Base-by-base conservation (phyloP, 2,888 invertebrate species). In the Acanthoscelides obtectus region DNA sequence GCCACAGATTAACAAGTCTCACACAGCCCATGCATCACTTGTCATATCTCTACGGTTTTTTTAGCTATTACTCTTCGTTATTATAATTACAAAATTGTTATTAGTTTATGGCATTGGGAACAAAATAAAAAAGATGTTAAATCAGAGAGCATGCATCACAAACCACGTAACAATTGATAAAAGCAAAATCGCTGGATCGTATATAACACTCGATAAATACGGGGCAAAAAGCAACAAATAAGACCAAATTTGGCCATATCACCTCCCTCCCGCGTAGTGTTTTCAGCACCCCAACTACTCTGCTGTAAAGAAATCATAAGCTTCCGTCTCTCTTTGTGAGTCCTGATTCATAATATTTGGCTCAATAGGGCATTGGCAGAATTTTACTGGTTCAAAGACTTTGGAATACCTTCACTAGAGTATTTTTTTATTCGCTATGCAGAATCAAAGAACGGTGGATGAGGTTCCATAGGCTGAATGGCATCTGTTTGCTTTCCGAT, bases 351-450 rank as follows among this genome's bases (percentile, higher is more conserved):
- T 68, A 63, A 73, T 74, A 76, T 77, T 69, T 79, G 74, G 79
- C 76, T 80, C 80, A 81, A 79, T 81, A 75, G 82, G 81, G 79
- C 80, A 81, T 76, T 80, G 75, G 79, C 45, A 12, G 45, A 45
- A 45, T 1, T n/a, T 45, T 6, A 45, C 45, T 45, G 17, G 45
- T 45, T 45, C 45, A 45, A 45, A 45, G 45, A 45, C 17, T 45
- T 12, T 12, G 17, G 3, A 45, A 45, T 45, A 45, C 17, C 17
- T 45, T 45, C 5, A 6, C 45, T 17, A 45, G 45, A 45, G 45
- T 45, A 45, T 4, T 45, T 12, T 45, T 12, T 12, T n/a, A n/a
- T n/a, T n/a, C n/a, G n/a, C n/a, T n/a, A n/a, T n/a, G n/a, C n/a
- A n/a, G n/a, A n/a, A n/a, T n/a, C n/a, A n/a, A n/a, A n/a, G n/a